Evolutionary conservation across 2,888 invertebrate species (phyloP), one percentile per base, ranked within the genome.

Genomic region (Leptopterna dolabrata): DNA sequence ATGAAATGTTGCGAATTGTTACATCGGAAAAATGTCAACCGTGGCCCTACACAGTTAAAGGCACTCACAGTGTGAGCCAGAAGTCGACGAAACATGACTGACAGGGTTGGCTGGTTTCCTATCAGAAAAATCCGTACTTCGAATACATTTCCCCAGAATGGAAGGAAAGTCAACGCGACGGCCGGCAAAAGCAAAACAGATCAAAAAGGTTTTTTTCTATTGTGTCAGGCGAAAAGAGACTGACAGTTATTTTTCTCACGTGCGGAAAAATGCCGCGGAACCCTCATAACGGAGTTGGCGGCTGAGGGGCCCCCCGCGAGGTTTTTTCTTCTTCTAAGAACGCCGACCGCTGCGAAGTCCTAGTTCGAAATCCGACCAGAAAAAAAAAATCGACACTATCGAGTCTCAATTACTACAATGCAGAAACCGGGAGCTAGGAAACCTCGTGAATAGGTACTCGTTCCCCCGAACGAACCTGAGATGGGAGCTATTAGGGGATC

Each of bases 171-270:
- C 24, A 11, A 0, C 36, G 36, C 36, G 4, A 7, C 0, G 73
- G 36, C 47, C 45, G 78, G 29, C 27, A 30, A 81, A 81, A 55
- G 30, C 81, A 30, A 43, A 78, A 36, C 81, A 81, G 81, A 81
- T 81, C 81, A 81, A 55, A 81, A 19, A 19, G 13, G 51, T 81
- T 81, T n/a, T n/a, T n/a, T 36, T 47, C 51, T 55, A 55, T 81
- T 81, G 78, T 78, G 81, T 55, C 81, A 81, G 81, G 27, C 78
- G 24, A 51, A n/a, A n/a, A 51, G 81, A 81, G 47, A 81, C 81
- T 29, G 81, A 30, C 81, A 36, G 55, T 30, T 81, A 81, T 81
- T 81, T 30, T 30, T 29, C 81, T 81, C 81, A 81, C 81, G 81
- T 51, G 81, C 47, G 43, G 78, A 43, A 47, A 47, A 78, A 30